Conservation (phyloP, 2,797 vertebrate genomes). For the Pogonophryne albipinna region DNA sequence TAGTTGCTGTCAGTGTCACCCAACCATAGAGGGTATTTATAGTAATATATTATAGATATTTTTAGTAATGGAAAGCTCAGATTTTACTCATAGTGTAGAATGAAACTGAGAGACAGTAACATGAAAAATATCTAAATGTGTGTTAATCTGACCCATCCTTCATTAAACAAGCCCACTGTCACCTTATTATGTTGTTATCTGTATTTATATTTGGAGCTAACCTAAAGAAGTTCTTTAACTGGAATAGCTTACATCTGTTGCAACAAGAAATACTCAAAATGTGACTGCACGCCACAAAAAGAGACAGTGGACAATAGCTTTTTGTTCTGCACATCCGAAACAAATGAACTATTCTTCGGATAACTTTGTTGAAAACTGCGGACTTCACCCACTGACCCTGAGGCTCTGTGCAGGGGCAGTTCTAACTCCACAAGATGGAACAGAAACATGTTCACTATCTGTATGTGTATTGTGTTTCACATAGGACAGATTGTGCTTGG, state of each 20-base stretch:
- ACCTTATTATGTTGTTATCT: background rate
- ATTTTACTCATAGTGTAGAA: background rate
- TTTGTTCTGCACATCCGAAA: slow-evolving; percentile 30
- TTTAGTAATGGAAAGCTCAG: background rate
- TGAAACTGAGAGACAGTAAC: background rate
- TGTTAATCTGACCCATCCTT: background rate
- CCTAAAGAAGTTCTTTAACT: background rate
- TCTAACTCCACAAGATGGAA: background rate
- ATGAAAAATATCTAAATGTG: background rate
- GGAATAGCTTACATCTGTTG: background rate
- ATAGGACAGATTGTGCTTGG: background rate
- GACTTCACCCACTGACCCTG: slow-evolving; percentile 6
- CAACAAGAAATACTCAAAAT: background rate
- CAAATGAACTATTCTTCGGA: slow-evolving; percentile 39
- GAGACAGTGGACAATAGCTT: slow-evolving; percentile 30
- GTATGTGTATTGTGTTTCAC: background rate
- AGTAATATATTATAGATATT: background rate
- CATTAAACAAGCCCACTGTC: background rate
- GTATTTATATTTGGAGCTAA: background rate
- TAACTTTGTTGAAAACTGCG: background rate
- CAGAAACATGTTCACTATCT: background rate
- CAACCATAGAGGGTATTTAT: too few species aligned
- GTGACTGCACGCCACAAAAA: background rate
- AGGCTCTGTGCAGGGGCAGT: background rate
- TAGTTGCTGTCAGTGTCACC: background rate